Evolutionary conservation across 2,113 vertebrate genomes (phyloP).

Genomic region (Vicugna pacos): DNA sequence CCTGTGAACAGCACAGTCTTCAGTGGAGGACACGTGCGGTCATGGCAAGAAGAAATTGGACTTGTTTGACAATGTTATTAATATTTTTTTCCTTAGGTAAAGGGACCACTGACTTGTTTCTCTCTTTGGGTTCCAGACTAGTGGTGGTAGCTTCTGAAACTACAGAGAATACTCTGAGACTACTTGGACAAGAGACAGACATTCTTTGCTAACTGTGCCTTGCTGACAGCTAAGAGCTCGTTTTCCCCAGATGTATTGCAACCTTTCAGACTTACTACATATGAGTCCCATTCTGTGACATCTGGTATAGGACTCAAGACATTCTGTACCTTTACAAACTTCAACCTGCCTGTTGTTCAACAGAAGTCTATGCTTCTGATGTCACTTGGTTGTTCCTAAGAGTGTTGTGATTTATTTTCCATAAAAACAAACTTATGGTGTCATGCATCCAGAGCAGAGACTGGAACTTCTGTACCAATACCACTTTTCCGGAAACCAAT

Average conservation of each 20-base stretch:
- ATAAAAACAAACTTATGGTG: background rate
- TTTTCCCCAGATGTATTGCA: background rate
- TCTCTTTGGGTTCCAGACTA: background rate
- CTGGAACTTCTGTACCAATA: background rate
- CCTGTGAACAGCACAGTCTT: background rate
- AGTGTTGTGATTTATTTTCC: background rate
- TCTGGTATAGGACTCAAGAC: background rate
- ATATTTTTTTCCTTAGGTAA: background rate
- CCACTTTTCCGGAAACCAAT: background rate
- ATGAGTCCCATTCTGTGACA: background rate
- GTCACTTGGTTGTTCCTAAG: background rate
- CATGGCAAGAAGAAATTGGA: background rate
- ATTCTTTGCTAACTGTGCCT: background rate
- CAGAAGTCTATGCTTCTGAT: background rate
- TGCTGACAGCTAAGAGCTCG: background rate
- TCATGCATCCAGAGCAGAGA: background rate
- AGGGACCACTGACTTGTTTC: background rate
- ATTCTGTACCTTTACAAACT: fast-evolving
- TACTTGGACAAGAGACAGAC: background rate
- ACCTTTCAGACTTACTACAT: background rate
- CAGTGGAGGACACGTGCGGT: fast-evolving
- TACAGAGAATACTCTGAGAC: background rate
- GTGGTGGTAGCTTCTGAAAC: background rate
- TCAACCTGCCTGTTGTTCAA: background rate
- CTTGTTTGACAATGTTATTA: background rate